These are phyloP conservation scores for Corbicula japonica DNA, from an alignment of 2,888 invertebrate genomes.

Conservation along the genomic window DNA sequence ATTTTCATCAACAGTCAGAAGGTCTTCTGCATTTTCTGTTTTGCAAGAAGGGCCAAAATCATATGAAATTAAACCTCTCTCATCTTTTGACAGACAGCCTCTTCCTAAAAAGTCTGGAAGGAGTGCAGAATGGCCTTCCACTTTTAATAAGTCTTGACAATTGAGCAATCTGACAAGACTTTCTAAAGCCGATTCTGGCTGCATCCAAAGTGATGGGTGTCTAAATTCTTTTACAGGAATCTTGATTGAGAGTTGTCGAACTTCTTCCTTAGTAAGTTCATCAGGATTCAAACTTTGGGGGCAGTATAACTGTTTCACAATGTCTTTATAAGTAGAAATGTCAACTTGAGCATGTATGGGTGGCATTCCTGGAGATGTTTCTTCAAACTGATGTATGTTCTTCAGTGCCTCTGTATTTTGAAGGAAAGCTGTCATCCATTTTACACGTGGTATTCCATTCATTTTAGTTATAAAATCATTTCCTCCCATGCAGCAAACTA, in stretches of 20 bases:
- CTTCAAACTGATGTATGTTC: not conserved
- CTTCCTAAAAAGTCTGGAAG: conserved; percentile 20
- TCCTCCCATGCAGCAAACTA: conserved; percentile 24
- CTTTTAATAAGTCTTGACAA: conserved; percentile 3
- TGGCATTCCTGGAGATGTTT: not conserved
- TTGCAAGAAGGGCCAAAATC: conserved; percentile 1
- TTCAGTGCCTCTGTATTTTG: not conserved
- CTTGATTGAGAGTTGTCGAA: conserved; percentile 30
- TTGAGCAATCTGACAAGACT: not conserved
- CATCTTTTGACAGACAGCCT: conserved; percentile 13
- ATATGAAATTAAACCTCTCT: conserved; percentile 5
- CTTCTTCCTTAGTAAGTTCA: not conserved
- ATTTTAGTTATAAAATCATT: conserved; percentile 26
- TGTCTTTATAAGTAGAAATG: not conserved
- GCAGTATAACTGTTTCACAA: conserved; percentile 7
- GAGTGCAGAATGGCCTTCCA: not conserved
- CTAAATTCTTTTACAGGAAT: conserved; percentile 6
- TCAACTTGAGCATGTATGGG: not conserved
- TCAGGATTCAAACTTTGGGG: not conserved
- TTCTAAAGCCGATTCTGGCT: conserved; percentile 11
- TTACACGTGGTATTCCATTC: conserved; percentile 29
- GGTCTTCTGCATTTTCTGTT: conserved; percentile 8
- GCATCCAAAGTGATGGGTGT: conserved; percentile 20
- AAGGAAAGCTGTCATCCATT: not conserved
- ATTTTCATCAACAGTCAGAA: not conserved